Evolutionary conservation across 35 echinoderm and acorn worm species (phyloP).

Genomic region (Amphiura filiformis): DNA sequence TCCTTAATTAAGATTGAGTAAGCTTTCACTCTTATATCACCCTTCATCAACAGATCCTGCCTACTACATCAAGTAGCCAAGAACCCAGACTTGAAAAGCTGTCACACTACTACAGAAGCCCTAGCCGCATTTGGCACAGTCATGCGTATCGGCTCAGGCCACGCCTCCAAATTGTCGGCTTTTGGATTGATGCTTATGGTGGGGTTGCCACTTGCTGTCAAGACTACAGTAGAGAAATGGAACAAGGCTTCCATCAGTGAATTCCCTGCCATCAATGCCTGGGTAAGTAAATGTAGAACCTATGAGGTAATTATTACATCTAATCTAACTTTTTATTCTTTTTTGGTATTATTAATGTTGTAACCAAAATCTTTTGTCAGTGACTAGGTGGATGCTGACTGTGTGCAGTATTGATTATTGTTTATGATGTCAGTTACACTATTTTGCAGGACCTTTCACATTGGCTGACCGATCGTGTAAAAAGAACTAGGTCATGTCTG

Average conservation of each 20-base stretch:
- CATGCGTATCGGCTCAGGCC: slow-evolving; percentile 60
- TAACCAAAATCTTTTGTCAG: not conserved
- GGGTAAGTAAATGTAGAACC: slow-evolving; percentile 39
- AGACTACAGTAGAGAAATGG: slow-evolving; percentile 88
- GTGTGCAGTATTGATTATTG: not conserved
- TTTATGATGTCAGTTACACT: no score
- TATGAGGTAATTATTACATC: no score
- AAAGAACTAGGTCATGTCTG: no score
- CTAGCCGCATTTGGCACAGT: slow-evolving; percentile 70
- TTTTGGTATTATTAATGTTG: not conserved
- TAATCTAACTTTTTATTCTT: no score
- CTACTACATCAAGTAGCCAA: slow-evolving; percentile 74
- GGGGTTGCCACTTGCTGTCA: slow-evolving; percentile 53
- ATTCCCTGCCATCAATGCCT: slow-evolving; percentile 38
- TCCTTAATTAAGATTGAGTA: no score
- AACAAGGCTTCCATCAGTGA: slow-evolving; percentile 45
- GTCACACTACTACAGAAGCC: slow-evolving; percentile 35
- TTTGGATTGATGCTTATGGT: slow-evolving; percentile 40
- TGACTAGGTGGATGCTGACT: not conserved
- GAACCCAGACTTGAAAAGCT: slow-evolving; percentile 46
- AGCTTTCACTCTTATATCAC: no score
- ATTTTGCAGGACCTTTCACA: no score
- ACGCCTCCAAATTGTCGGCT: slow-evolving; percentile 31
- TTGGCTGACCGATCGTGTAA: no score
- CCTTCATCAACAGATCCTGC: slow-evolving; percentile 58